Percentiles rank a stretch among this genome's conserved stretches.
These are phyloP conservation scores for Proterorhinus semilunaris DNA, from an alignment of 2,113 vertebrate species.

Conservation along the genomic window DNA sequence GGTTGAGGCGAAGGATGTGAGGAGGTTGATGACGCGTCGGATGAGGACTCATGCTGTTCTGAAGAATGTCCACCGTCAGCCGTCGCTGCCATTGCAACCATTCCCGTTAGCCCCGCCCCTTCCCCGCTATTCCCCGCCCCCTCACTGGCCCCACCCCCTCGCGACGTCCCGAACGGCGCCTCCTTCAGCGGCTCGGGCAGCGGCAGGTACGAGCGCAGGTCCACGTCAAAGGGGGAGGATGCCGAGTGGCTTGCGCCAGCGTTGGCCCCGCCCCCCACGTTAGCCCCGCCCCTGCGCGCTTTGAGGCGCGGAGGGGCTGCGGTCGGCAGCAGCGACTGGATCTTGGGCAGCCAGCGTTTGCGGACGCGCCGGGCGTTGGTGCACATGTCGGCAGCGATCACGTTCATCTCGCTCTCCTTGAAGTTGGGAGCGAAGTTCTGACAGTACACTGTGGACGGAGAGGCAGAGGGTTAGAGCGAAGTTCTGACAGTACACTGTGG, in stretches of 20 bases:
- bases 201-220: not conserved
- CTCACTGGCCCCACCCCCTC: not conserved
- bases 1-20: not conserved
- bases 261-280: conserved; percentile 27
- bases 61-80: not conserved
- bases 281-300: conserved; percentile 31
- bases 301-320: conserved; percentile 73
- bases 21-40: not conserved
- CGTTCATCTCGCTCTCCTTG: conserved; percentile 98
- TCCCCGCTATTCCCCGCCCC: not conserved
- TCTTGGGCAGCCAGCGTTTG: conserved; percentile 95
- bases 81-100: not conserved
- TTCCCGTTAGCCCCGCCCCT: not conserved
- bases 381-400: conserved; percentile 95
- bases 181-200: not conserved
- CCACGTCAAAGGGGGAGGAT: not conserved
- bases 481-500: no score
- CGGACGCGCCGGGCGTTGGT: conserved; percentile 93
- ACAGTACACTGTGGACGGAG: conserved; percentile 84
- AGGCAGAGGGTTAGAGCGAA: not conserved
- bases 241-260: not conserved
- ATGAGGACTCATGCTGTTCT: not conserved
- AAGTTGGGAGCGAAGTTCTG: conserved; percentile 97
- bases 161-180: not conserved
- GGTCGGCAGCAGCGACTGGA: conserved; percentile 88